A percentile compares a stretch with the other conserved stretches of the same genome.
phyloP scores from a whole-genome alignment of 2,888 invertebrate species.

The Serripes groenlandicus region DNA sequence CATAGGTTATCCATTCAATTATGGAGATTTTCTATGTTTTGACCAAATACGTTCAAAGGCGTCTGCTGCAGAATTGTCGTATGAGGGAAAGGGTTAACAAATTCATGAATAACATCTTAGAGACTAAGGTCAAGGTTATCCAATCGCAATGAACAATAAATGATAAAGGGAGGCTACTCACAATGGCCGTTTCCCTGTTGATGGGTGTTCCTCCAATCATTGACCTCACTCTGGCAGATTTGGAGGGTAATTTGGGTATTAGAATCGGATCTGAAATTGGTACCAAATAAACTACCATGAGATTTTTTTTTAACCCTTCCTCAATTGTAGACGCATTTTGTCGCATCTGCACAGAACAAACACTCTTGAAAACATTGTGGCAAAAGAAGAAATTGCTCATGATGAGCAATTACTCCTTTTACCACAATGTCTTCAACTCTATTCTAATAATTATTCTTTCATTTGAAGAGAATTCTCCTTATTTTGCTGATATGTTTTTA shows the following conservation, averaged over 20 bases:
- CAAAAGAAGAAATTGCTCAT: neutral
- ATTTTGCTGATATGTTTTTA: too few species aligned
- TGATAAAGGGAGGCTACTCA: slow-evolving; percentile 64
- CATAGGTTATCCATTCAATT: too few species aligned
- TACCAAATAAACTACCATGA: neutral
- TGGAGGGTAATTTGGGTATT: slow-evolving; percentile 57
- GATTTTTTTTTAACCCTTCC: neutral
- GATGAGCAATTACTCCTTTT: neutral
- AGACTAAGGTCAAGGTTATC: too few species aligned
- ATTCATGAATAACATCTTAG: too few species aligned
- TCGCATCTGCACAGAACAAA: too few species aligned
- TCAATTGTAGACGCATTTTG: neutral
- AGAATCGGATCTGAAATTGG: slow-evolving; percentile 59
- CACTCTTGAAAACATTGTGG: neutral
- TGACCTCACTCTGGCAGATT: slow-evolving; percentile 62
- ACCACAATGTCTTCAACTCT: neutral
- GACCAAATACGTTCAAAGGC: too few species aligned
- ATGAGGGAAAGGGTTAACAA: too few species aligned
- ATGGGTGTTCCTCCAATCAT: slow-evolving; percentile 80
- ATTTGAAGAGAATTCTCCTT: too few species aligned
- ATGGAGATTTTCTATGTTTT: too few species aligned
- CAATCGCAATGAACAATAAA: too few species aligned
- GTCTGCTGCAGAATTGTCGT: too few species aligned
- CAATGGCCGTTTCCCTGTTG: slow-evolving; percentile 76
- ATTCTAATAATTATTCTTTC: too few species aligned